Base-by-base conservation (phyloP, 2,888 invertebrate species). In the Pecten maximus region DNA sequence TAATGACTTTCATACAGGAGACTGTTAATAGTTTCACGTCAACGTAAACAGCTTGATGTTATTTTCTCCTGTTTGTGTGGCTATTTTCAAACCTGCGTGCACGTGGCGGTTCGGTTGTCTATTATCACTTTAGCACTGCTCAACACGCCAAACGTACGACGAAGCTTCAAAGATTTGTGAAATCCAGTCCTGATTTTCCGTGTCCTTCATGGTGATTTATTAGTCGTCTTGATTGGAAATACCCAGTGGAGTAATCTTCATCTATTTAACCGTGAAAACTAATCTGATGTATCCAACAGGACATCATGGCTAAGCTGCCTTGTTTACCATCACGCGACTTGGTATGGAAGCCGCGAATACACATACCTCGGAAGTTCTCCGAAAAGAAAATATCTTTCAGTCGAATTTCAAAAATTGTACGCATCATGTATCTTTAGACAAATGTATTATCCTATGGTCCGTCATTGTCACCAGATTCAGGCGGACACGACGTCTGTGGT, bases 11-110 rank as follows among this genome's bases (percentile, higher is more conserved):
- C 35, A 74, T 35, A 74, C 16, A 74, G 28, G 12, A 15, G 74
- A 28, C 28, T 0, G 35, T 74, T 74, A 74, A 74, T 74, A 74
- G 23, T 74, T 28, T 74, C 28, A 74, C 74, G 35, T 35, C 12
- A 35, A 74, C 35, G 12, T 74, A 35, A 74, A 74, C 74, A 74
- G 74, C 74, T 74, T 28, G 74, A 35, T 10, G 28, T 10, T 12
- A 74, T 74, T 74, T 35, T 23, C 35, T 54, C n/a, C n/a, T 54
- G 54, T 54, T 54, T 54, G 35, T 60, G 74, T 74, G 74, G 74
- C 74, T 74, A 35, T 35, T 74, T 74, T 35, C 15, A 10, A 12
- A 12, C 35, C 74, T 74, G 23, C 35, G 2, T 74, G 2, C 74
- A 35, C 35, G 35, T 74, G 15, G 23, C 28, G 74, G 6, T 74